Conservation (phyloP, 2,888 invertebrate genomes). For the Apoda limacodes region DNA sequence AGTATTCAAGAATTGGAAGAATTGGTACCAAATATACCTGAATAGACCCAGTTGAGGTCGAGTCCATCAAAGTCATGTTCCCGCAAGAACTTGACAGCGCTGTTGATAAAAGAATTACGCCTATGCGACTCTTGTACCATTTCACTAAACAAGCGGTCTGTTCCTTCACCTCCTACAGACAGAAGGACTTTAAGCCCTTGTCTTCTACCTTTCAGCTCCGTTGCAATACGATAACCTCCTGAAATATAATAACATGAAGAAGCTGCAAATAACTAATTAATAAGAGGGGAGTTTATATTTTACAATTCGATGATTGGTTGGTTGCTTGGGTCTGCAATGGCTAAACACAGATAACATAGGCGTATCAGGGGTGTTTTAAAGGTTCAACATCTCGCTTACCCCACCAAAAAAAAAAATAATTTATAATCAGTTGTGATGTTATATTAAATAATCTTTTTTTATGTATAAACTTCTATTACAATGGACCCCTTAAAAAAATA, state of each 20-base stretch:
- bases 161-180: slow-evolving; percentile 79
- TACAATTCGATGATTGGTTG: no score
- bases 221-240: slow-evolving; percentile 80
- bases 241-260: slow-evolving; percentile 3
- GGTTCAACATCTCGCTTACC: no score
- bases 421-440: no score
- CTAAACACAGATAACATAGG: no score
- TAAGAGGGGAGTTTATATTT: slow-evolving; percentile 2
- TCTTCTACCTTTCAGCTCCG: slow-evolving; percentile 75
- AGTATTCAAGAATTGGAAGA: not conserved
- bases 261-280: slow-evolving; percentile 1
- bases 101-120: slow-evolving; percentile 71
- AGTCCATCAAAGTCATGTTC: slow-evolving; percentile 84
- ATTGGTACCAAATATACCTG: slow-evolving; percentile 46
- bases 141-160: slow-evolving; percentile 70
- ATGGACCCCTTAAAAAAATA: no score
- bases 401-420: no score
- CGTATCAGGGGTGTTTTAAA: no score
- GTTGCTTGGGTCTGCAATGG: no score
- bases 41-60: slow-evolving; percentile 84
- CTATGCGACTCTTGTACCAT: slow-evolving; percentile 69
- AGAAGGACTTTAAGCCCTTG: slow-evolving; percentile 77
- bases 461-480: no score
- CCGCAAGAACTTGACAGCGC: slow-evolving; percentile 73
- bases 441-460: no score